These are phyloP conservation scores for Prenolepis imparis DNA, from an alignment of 2,888 invertebrate species.

Conservation along the genomic window DNA sequence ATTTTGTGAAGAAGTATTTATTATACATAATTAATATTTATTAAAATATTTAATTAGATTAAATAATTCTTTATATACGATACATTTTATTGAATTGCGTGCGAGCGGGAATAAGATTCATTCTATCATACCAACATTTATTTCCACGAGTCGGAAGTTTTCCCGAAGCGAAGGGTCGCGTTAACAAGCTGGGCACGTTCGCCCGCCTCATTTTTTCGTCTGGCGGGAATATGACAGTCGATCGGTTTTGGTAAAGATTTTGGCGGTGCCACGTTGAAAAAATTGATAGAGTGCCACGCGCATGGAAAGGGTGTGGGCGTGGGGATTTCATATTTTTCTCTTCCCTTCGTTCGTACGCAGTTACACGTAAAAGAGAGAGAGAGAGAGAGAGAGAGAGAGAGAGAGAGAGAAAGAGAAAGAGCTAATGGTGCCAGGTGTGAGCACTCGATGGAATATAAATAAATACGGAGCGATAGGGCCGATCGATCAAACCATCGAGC, in stretches of 20 bases:
- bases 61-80: neutral
- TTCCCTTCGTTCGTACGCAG: conserved; percentile 40
- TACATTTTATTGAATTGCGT: conserved; percentile 13
- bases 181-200: conserved; percentile 40
- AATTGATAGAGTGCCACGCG: conserved; percentile 72
- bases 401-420: conserved; percentile 59
- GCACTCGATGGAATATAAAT: conserved; percentile 79
- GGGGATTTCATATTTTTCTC: conserved; percentile 68
- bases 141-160: neutral
- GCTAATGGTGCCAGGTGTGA: conserved; percentile 78
- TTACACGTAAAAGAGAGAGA: conserved; percentile 56
- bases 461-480: conserved; percentile 74
- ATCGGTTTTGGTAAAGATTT: conserved; percentile 68
- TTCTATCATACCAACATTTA: conserved; percentile 16
- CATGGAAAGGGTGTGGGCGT: conserved; percentile 52
- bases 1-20: neutral
- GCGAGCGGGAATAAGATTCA: neutral
- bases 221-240: conserved; percentile 63
- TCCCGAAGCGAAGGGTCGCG: neutral
- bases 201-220: conserved; percentile 59
- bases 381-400: conserved; percentile 61
- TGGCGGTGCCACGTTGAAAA: conserved; percentile 61
- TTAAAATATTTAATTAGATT: neutral
- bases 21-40: too few relatives aligned
- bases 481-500: conserved; percentile 79